Evolutionary conservation across 2,797 vertebrate species (phyloP), one percentile per base, ranked within the genome.

Genomic region (Gymnopithys bicolor): DNA sequence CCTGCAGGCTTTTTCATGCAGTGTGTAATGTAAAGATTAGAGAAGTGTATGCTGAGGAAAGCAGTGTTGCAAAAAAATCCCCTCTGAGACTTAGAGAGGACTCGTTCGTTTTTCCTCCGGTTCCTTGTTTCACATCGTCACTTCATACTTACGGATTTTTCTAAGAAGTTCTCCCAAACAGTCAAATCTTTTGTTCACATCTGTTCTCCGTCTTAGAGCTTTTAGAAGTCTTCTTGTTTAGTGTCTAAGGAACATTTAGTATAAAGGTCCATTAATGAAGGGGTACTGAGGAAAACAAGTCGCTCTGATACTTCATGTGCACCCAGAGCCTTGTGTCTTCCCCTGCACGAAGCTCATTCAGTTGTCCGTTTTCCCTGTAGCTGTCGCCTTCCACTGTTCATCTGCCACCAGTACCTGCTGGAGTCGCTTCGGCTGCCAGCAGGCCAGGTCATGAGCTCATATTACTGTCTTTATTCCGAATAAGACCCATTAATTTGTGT

Each of bases 161-260:
- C 32, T 37, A n/a, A 21, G 7, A 23, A 4, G 6, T 53, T 10
- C 13, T 19, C 21, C 22, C 14, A 10, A 33, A 14, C 33, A 48
- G 33, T 4, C 11, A 43, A 0, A 9, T 63, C 19, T 35, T 4
- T 37, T 11, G 7, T 21, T 53, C 6, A 2, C 3, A 12, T 56
- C 23, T 1, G 2, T 11, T 11, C 27, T 25, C 27, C 45, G 25
- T 60, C 25, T 8, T 35, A 1, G 6, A 4, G 19, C 9, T 84
- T 77, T 59, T 53, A 62, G 45, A 37, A 51, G 13, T 22, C 4
- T 41, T 91, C 77, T 84, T 35, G 9, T 66, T 73, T 41, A 23
- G 9, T 67, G 4, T 41, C 13, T 39, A 33, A 15, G 35, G 48
- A 85, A 7, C 8, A 4, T 19, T 24, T 24, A 5, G 8, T 24